Evolutionary conservation across 2,888 invertebrate species (phyloP).

Genomic region (Alloplasta piceator): DNA sequence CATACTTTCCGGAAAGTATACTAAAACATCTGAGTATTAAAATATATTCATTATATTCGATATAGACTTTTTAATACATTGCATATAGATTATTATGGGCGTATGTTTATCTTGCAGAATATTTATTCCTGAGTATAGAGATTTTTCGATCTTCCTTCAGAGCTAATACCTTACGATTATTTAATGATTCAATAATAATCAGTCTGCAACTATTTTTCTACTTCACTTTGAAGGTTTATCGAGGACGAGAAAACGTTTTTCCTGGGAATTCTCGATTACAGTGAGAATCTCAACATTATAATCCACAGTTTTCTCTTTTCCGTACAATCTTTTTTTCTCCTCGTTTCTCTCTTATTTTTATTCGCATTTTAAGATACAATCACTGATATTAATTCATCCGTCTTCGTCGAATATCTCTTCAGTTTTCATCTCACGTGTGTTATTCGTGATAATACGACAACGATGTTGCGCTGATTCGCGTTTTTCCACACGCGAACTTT

Average conservation of each 20-base stretch:
- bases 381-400: conserved; percentile 37
- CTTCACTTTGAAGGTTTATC: conserved; percentile 28
- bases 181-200: background rate
- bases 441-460: conserved; percentile 49
- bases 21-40: no score
- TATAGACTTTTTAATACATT: no score
- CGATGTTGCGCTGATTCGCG: conserved; percentile 34
- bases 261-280: conserved; percentile 25
- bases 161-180: no score
- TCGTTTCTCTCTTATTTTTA: background rate
- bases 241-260: conserved; percentile 47
- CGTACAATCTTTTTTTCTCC: background rate
- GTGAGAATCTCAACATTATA: conserved; percentile 14
- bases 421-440: conserved; percentile 49
- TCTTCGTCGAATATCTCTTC: conserved; percentile 1
- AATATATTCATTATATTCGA: no score
- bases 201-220: background rate
- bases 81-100: no score
- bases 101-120: no score
- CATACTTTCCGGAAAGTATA: no score
- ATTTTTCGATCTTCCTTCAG: no score
- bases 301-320: conserved; percentile 25
- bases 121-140: no score
- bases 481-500: conserved; percentile 61
- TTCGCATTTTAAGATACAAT: conserved; percentile 6